phyloP scores from a whole-genome alignment of 2,797 vertebrate species.

The Jordanella pulchra region DNA sequence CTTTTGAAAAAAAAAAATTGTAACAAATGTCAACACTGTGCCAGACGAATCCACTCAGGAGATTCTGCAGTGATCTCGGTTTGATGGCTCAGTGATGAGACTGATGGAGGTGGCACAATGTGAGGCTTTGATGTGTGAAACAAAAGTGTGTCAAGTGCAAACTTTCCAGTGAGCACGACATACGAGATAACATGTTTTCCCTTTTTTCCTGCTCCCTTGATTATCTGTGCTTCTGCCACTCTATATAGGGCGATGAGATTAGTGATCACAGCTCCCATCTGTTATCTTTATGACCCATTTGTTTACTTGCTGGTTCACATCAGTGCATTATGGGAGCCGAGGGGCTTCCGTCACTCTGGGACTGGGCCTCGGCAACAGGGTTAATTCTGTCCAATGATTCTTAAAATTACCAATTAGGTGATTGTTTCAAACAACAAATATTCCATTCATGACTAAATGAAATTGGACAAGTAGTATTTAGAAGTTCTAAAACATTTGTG shows the following conservation, averaged over 20 bases:
- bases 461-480: conserved; percentile 7
- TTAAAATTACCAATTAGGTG: conserved; percentile 49
- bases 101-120: conserved; percentile 22
- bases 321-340: conserved; percentile 35
- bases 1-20: conserved; percentile 30
- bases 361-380: conserved; percentile 35
- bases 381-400: conserved; percentile 54
- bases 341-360: conserved; percentile 43
- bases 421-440: conserved; percentile 33
- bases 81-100: conserved; percentile 48
- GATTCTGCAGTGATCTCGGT: conserved; percentile 51
- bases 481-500: neutral
- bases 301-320: conserved; percentile 68
- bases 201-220: conserved; percentile 33
- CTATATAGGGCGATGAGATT: conserved; percentile 53
- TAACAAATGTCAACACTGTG: conserved; percentile 34
- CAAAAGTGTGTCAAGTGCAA: conserved; percentile 41
- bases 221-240: conserved; percentile 37
- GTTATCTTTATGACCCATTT: conserved; percentile 68
- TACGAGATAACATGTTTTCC: conserved; percentile 27
- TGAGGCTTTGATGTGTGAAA: conserved; percentile 54
- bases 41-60: conserved; percentile 36
- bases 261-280: conserved; percentile 65
- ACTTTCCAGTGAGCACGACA: conserved; percentile 12
- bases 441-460: conserved; percentile 19